Evolutionary conservation across 2,888 invertebrate species (phyloP).

Genomic region (Cyclophora albipunctata): DNA sequence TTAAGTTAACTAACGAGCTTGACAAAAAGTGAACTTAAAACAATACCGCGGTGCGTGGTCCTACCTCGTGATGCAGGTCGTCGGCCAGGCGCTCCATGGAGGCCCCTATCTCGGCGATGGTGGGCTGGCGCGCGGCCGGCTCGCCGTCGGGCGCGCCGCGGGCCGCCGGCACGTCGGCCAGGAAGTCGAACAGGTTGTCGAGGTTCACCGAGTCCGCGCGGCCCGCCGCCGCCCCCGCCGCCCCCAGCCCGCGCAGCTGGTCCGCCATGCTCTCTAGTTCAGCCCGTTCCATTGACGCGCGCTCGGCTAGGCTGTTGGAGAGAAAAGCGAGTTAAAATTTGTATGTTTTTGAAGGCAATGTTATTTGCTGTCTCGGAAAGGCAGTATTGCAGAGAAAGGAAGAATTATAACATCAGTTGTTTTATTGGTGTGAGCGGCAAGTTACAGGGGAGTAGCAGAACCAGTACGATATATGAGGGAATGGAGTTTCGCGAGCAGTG

Average conservation of each 20-base stretch:
- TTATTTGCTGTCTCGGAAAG: too few species aligned
- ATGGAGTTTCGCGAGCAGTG: too few species aligned
- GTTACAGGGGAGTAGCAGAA: too few species aligned
- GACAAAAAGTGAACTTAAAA: too few species aligned
- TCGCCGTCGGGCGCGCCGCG: slow-evolving; percentile 67
- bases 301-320: slow-evolving; percentile 76
- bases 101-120: slow-evolving; percentile 88
- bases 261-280: slow-evolving; percentile 70
- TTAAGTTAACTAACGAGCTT: too few species aligned
- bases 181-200: slow-evolving; percentile 92
- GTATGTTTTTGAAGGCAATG: not conserved
- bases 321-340: not conserved
- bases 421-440: too few species aligned
- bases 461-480: too few species aligned
- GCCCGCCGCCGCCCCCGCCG: slow-evolving; percentile 36
- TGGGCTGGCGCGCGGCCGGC: slow-evolving; percentile 75
- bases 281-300: slow-evolving; percentile 76
- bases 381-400: too few species aligned
- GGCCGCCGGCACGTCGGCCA: slow-evolving; percentile 82
- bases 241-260: slow-evolving; percentile 52
- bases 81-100: slow-evolving; percentile 89
- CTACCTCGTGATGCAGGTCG: slow-evolving; percentile 86
- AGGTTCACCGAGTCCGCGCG: slow-evolving; percentile 87
- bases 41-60: not conserved
- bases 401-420: too few species aligned